These are phyloP conservation scores for Halisarca cf. caerulea DNA, from an alignment of 37 sponge, comb jelly and placozoan genomes.

Conservation along the genomic window DNA sequence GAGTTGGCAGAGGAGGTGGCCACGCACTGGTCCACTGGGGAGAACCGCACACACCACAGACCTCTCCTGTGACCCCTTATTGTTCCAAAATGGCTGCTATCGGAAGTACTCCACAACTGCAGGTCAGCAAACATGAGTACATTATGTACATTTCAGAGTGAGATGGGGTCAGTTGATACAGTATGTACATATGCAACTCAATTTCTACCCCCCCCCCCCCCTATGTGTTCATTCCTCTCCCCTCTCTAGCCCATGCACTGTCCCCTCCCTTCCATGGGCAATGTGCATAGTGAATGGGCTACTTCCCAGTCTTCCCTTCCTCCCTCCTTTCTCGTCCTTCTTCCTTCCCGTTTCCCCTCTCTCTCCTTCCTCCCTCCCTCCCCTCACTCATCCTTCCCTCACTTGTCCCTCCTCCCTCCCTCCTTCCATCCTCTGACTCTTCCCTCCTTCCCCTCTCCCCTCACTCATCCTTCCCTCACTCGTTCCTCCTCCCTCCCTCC, in stretches of 20 bases:
- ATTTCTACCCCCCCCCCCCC: background rate
- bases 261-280: background rate
- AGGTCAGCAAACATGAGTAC: no score
- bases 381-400: background rate
- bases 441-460: background rate
- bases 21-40: slow-evolving; percentile 96
- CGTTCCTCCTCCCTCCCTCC: background rate
- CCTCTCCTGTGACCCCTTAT: slow-evolving; percentile 91
- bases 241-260: background rate
- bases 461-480: background rate
- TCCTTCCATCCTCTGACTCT: background rate
- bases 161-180: no score
- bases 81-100: slow-evolving; percentile 61
- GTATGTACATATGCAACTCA: no score
- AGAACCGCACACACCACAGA: slow-evolving; percentile 93
- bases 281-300: no score
- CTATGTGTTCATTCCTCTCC: background rate
- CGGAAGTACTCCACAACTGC: slow-evolving; percentile 75
- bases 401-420: background rate
- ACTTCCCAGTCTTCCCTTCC: background rate
- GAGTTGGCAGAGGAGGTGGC: slow-evolving; percentile 81
- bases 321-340: background rate
- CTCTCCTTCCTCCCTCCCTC: background rate
- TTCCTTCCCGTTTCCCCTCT: background rate
- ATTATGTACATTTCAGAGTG: no score